Evolutionary conservation across 1,140 invertebrate species (phyloP).

Genomic region (Anoplolepis gracilipes): DNA sequence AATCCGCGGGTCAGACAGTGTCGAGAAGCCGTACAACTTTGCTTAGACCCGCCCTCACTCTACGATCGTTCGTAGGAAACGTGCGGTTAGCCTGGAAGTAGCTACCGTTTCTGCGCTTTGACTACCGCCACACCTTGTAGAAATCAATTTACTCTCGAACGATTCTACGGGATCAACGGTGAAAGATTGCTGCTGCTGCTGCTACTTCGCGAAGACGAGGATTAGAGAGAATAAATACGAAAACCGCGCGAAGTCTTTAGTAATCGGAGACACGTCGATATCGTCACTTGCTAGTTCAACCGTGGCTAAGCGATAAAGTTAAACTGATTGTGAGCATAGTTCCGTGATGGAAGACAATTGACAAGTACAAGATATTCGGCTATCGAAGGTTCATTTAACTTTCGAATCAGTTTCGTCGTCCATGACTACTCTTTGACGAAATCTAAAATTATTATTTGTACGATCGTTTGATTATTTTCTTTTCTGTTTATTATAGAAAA

Average conservation of each 20-base stretch:
- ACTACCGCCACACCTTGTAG: slow-evolving; percentile 31
- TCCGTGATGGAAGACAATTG: background rate
- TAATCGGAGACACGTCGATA: slow-evolving; percentile 29
- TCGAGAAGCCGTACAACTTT: slow-evolving; percentile 83
- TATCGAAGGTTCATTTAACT: slow-evolving; percentile 1
- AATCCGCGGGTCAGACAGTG: slow-evolving; percentile 85
- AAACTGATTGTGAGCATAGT: slow-evolving; percentile 8
- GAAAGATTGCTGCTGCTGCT: slow-evolving; percentile 44
- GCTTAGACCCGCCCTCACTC: slow-evolving; percentile 69
- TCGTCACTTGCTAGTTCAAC: background rate
- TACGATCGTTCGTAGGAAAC: slow-evolving; percentile 19
- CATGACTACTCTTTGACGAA: background rate
- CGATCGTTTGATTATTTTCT: background rate
- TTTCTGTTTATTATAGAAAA: background rate
- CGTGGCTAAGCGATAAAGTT: background rate
- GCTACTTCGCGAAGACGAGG: slow-evolving; percentile 13
- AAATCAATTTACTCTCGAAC: slow-evolving; percentile 56
- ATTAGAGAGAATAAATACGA: slow-evolving; percentile 52
- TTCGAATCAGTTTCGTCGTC: background rate
- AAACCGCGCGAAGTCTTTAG: background rate
- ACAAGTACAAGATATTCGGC: background rate
- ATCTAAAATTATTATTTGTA: background rate
- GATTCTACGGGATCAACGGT: slow-evolving; percentile 33
- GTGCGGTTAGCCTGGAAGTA: slow-evolving; percentile 51
- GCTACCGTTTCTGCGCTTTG: slow-evolving; percentile 55